Evolutionary conservation across 2,797 vertebrate species (phyloP).

Genomic region (Loris lydekkerianus): DNA sequence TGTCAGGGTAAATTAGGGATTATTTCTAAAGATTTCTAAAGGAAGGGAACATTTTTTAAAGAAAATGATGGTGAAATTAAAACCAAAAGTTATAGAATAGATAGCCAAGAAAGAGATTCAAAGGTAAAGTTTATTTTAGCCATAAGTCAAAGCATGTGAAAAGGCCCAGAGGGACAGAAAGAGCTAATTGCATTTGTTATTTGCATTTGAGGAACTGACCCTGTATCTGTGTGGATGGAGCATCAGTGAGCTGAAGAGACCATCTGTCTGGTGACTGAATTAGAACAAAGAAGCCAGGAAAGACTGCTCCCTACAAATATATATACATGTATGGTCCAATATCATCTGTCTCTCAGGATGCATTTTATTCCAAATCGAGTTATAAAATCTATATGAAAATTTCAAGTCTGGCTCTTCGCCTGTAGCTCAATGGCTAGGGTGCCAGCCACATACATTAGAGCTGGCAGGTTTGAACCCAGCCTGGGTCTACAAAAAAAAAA

Average conservation of each 20-base stretch:
- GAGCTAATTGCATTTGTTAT: not conserved
- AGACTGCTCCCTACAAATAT: not conserved
- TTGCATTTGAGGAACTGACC: not conserved
- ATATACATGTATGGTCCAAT: conserved; percentile 34
- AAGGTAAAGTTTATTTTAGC: not conserved
- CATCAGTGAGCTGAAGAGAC: not conserved
- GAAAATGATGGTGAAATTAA: not conserved
- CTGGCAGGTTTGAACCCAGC: too few species aligned
- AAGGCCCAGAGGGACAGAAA: not conserved
- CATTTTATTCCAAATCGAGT: conserved; percentile 57
- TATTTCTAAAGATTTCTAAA: not conserved
- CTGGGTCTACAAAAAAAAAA: too few species aligned
- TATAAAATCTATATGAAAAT: conserved; percentile 71
- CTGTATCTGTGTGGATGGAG: not conserved
- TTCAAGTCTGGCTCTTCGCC: not conserved
- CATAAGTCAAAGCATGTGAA: not conserved
- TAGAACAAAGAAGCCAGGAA: not conserved
- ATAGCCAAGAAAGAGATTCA: not conserved
- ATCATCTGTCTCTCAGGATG: not conserved
- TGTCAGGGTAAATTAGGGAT: not conserved
- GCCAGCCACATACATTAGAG: too few species aligned
- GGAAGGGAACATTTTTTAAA: not conserved
- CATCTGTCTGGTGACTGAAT: not conserved
- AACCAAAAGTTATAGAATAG: not conserved
- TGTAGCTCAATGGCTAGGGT: too few species aligned